Evolutionary conservation across 2,888 invertebrate species (phyloP), one percentile per base, ranked within the genome.

Genomic region (Protonemura montana): DNA sequence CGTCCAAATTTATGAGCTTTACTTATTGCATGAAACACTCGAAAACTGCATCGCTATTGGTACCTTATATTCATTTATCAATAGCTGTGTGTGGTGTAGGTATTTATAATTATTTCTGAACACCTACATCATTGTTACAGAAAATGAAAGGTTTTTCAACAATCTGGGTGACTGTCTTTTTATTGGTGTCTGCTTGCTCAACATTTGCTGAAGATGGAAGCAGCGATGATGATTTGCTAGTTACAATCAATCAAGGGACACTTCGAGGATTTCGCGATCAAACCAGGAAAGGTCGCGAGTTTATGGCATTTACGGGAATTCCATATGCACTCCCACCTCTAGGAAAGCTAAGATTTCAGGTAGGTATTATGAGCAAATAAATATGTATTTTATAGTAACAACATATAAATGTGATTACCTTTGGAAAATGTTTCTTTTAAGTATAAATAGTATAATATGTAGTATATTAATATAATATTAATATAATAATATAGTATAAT

Each of bases 311-410:
- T 89, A 93, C 94, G 86, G 93, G 94, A 1, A 92, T 95, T 81
- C 95, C 95, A 0, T 95, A 93, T 89, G 95, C 95, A 0, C 89
- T 92, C 87, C 94, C 95, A 0, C 95, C 95, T 0, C 80, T 95
- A 0, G 93, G 92, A 21, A 91, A 93, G 2, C 91, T 95, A 10
- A 92, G 95, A 89, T 95, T 95, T 90, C 92, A 94, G 93, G 95
- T 94, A 91, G 90, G 89, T 87, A 85, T 10, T n/a, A 1, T 26
- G 7, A 41, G 26, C 10, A 10, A 78, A 59, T 10, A 21, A 59
- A 59, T 59, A 1, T 1, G 59, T 59, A 35, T 35, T n/a, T n/a
- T n/a, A n/a, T n/a, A n/a, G n/a, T n/a, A n/a, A n/a, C n/a, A n/a
- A n/a, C n/a, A n/a, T n/a, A n/a, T n/a, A n/a, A n/a, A n/a, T n/a